Percentiles rank a stretch among this genome's conserved stretches.
phyloP scores from a whole-genome alignment of 2,797 vertebrate species.

The Galagoides demidoff region DNA sequence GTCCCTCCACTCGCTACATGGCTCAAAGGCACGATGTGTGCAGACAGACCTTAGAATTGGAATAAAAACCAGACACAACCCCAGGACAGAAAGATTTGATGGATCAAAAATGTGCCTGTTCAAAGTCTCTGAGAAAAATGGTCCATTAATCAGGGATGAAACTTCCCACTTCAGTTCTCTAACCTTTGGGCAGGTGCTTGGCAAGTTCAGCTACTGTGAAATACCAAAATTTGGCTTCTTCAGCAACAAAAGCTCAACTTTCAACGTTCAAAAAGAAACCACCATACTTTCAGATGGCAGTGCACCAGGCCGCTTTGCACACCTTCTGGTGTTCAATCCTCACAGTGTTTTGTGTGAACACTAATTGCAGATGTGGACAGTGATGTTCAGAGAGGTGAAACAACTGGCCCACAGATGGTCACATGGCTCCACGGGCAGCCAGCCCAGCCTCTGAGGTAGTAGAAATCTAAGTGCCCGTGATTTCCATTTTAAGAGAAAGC shows the following conservation, averaged over 20 bases:
- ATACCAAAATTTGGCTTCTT: constrained; percentile 14
- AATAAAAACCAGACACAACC: constrained; percentile 78
- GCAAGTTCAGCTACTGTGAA: background rate
- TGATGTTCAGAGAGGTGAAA: background rate
- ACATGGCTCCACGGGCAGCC: background rate
- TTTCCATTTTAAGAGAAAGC: background rate
- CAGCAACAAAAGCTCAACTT: background rate
- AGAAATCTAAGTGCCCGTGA: background rate
- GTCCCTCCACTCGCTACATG: background rate
- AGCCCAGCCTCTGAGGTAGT: too few relatives aligned
- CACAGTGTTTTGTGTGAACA: background rate
- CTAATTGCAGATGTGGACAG: background rate
- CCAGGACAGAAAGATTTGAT: constrained; percentile 73
- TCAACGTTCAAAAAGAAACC: background rate
- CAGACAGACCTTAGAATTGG: constrained; percentile 60
- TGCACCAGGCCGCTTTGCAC: background rate
- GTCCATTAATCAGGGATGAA: constrained; percentile 57
- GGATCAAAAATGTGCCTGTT: constrained; percentile 64
- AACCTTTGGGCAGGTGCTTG: background rate
- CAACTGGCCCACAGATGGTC: too few relatives aligned
- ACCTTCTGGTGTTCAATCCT: background rate
- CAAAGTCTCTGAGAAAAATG: constrained; percentile 66
- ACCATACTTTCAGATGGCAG: background rate
- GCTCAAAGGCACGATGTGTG: constrained; percentile 61
- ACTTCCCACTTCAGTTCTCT: constrained; percentile 29